Base-by-base conservation (phyloP, 2,797 vertebrate genomes). In the Odontamblyopus rebecca region DNA sequence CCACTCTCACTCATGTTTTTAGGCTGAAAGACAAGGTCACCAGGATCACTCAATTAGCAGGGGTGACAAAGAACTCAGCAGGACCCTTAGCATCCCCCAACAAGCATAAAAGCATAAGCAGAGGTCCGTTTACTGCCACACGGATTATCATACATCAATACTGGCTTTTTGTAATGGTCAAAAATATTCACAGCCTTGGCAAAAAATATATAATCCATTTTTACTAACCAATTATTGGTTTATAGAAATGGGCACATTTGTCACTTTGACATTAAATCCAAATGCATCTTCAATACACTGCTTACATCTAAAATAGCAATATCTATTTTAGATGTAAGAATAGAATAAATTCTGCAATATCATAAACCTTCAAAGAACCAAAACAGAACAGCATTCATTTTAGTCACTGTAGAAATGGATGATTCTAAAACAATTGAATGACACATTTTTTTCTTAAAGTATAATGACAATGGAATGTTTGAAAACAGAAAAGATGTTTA, bases 21-120 rank as follows among this genome's bases (percentile, higher is more conserved):
- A 84, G 70, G 81, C 87, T 81, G 85, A 44, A 81, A 61, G 73
- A 73, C 76, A 76, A 81, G 92, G 91, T 93, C 90, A 88, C 77
- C 73, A 79, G 41, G 87, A 89, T 91, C 87, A 85, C 84, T 91
- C 90, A 92, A 89, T 91, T 91, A 92, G 88, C 85, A 81, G 82
- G 82, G 68, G 80, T 88, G 91, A 93, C 90, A 92, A 93, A 91
- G 86, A 85, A 83, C 77, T 75, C 86, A 87, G 85, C 84, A 80
- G 88, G 86, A 83, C 81, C 72, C 65, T 77, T 44, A 79, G 80
- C 80, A 83, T 12, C 83, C 83, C 86, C 79, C 76, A 81, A 73
- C 77, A 71, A 82, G 72, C 83, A 81, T 62, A 71, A 83, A 71
- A 82, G 72, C 83, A 81, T 62, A 71, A 83, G 72, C 69, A 70